These are phyloP conservation scores for Hafferia zeledoni DNA, from an alignment of 2,797 vertebrate genomes.

Conservation along the genomic window DNA sequence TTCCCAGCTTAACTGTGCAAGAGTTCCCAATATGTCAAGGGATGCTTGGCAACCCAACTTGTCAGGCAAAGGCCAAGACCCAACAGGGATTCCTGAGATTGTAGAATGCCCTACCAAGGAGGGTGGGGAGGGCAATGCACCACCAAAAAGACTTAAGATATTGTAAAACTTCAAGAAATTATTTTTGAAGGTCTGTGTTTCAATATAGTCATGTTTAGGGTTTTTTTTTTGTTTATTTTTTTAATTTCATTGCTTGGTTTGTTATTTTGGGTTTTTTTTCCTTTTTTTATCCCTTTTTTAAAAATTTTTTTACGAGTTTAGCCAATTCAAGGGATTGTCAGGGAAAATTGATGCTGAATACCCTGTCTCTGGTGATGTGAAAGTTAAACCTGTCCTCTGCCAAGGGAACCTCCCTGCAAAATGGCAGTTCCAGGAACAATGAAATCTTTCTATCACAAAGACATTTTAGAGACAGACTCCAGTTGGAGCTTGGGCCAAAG, in stretches of 20 bases:
- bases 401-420: not conserved
- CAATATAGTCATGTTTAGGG: not conserved
- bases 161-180: not conserved
- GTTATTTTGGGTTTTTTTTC: too few relatives aligned
- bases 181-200: not conserved
- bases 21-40: not conserved
- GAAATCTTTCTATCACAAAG: not conserved
- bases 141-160: not conserved
- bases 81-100: not conserved
- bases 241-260: not conserved
- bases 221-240: not conserved
- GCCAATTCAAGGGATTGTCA: not conserved
- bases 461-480: not conserved
- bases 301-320: not conserved
- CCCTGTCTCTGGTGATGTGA: not conserved
- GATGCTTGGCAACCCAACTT: not conserved
- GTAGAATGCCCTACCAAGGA: not conserved
- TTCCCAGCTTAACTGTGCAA: rapidly evolving
- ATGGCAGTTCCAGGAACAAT: not conserved
- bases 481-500: not conserved
- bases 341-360: not conserved
- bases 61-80: not conserved
- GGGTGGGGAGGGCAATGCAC: not conserved
- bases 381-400: not conserved
- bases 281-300: too few relatives aligned